Base-by-base conservation (phyloP, 92 coral and sea anemone genomes). In the Micromussa lordhowensis region DNA sequence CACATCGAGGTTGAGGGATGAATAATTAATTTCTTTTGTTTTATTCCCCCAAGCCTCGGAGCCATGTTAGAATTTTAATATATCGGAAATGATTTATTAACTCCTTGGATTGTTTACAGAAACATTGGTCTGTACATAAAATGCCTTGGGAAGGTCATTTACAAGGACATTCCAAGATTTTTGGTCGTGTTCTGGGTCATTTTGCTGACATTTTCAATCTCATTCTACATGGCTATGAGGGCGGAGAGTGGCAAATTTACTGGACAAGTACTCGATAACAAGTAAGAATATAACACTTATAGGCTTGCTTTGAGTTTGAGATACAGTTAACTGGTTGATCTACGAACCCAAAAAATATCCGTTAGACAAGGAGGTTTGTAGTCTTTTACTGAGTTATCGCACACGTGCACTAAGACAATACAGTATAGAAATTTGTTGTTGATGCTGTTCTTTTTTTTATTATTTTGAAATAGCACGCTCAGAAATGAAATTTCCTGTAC, bases 101-200 rank as follows among this genome's bases (percentile, higher is more conserved):
- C n/a, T n/a, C 51, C 9, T 44, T 44, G 13, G 51, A 8, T 44
- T 44, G 10, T 44, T 44, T 44, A 44, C 85, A 87, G 90, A 34
- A 55, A 71, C 71, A 79, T 77, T 22, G 92, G 93, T 11, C 80
- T 88, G 26, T 92, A 92, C 71, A 90, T 91, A 15, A 92, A 91
- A 76, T 88, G 88, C 21, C 92, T 92, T 70, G 95, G 93, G 16
- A 89, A 78, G 54, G 93, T 92, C 78, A 70, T 92, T 73, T 77
- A 64, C 89, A 82, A 86, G 72, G 95, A 92, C 75, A 89, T 92
- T 55, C 95, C 95, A 4, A 90, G 95, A 54, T 92, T 92, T 49
- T 63, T 87, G 13, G 49, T 78, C 17, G 95, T 92, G 80, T 92
- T 92, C 57, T 31, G 36, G 26, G 82, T 92, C 58, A 88, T 92